These are phyloP conservation scores for Linepithema humile DNA, from an alignment of 1,140 invertebrate species.

Conservation along the genomic window DNA sequence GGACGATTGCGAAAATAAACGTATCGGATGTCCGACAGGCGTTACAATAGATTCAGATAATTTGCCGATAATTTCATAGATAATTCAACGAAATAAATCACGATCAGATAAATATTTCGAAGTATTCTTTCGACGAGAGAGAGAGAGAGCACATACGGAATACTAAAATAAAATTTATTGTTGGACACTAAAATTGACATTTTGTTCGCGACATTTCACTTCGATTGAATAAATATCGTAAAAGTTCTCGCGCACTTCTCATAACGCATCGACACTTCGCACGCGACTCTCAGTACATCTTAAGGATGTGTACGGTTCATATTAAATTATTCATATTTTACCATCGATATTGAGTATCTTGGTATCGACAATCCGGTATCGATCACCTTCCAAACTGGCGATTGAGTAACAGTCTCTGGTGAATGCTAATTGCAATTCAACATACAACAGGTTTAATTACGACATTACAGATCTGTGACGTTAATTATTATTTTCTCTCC, in stretches of 20 bases:
- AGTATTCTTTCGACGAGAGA: too few species aligned
- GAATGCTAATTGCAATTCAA: not conserved
- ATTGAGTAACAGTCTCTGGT: not conserved
- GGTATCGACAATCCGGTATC: not conserved
- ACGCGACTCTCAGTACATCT: not conserved
- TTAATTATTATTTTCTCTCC: not conserved
- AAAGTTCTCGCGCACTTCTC: not conserved
- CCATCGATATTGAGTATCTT: not conserved
- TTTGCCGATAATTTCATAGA: too few species aligned
- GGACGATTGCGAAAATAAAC: too few species aligned
- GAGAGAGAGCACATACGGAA: too few species aligned
- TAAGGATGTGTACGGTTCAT: not conserved
- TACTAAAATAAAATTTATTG: slow-evolving; percentile 22
- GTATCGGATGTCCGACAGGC: too few species aligned
- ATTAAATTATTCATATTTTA: not conserved
- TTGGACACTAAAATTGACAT: not conserved
- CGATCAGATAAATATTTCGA: not conserved
- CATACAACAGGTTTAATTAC: not conserved
- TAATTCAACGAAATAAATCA: too few species aligned
- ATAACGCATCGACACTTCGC: not conserved
- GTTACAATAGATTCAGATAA: too few species aligned
- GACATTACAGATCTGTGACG: not conserved
- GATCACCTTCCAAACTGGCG: not conserved
- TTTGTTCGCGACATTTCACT: not conserved
- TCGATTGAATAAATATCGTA: not conserved